These are phyloP conservation scores for Abrostola tripartita DNA, from an alignment of 2,888 invertebrate species.

Conservation along the genomic window DNA sequence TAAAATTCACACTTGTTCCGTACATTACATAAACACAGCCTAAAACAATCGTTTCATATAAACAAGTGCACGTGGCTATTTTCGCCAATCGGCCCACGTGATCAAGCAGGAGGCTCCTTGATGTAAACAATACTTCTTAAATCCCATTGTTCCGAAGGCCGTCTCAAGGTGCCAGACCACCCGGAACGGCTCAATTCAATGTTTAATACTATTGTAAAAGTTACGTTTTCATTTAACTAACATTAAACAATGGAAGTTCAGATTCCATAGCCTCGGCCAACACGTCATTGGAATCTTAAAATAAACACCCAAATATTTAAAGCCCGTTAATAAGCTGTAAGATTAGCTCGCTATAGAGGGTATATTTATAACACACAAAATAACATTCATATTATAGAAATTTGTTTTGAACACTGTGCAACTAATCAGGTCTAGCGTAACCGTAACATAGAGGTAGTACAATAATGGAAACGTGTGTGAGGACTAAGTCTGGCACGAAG, in stretches of 20 bases:
- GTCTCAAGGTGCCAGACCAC: slow-evolving; percentile 66
- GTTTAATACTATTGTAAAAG: slow-evolving; percentile 55
- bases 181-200: slow-evolving; percentile 65
- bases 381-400: slow-evolving; percentile 31
- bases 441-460: slow-evolving; percentile 46
- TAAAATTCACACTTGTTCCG: slow-evolving; percentile 43
- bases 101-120: slow-evolving; percentile 14
- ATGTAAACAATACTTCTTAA: slow-evolving; percentile 53
- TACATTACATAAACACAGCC: slow-evolving; percentile 31
- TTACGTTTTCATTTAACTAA: slow-evolving; percentile 50
- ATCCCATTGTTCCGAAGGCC: slow-evolving; percentile 70
- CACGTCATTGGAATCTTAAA: slow-evolving; percentile 43
- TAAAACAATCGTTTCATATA: slow-evolving; percentile 8
- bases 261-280: slow-evolving; percentile 43
- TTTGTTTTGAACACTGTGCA: slow-evolving; percentile 31
- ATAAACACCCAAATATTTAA: slow-evolving; percentile 37
- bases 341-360: slow-evolving; percentile 11
- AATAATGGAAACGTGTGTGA: slow-evolving; percentile 67
- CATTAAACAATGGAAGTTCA: slow-evolving; percentile 47
- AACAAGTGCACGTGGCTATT: slow-evolving; percentile 36
- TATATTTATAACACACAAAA: slow-evolving; percentile 26
- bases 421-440: slow-evolving; percentile 42
- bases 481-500: slow-evolving; percentile 69
- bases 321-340: slow-evolving; percentile 14
- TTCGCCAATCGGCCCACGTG: slow-evolving; percentile 20